phyloP scores from a whole-genome alignment of 2,888 invertebrate genomes.

The Hemistola chrysoprasaria region DNA sequence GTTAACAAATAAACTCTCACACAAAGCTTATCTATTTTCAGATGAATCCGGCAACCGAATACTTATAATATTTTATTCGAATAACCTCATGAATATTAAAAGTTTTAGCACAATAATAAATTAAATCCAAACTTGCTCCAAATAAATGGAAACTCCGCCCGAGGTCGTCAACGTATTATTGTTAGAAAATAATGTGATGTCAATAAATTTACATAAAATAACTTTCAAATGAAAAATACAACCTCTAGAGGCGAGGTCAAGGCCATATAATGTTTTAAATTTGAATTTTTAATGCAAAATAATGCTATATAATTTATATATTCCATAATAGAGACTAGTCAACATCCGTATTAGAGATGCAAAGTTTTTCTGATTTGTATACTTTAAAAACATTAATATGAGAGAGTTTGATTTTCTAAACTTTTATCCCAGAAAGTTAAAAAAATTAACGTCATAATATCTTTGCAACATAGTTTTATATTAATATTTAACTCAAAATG shows the following conservation, averaged over 20 bases:
- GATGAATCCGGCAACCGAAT: neutral
- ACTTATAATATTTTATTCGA: too few relatives aligned
- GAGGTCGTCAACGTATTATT: slow-evolving; percentile 7
- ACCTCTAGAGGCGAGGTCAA: slow-evolving; percentile 37
- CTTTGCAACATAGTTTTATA: too few relatives aligned
- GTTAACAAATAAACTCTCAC: too few relatives aligned
- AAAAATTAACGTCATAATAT: too few relatives aligned
- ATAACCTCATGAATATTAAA: neutral
- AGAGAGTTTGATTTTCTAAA: too few relatives aligned
- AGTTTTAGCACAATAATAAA: neutral
- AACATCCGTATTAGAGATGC: too few relatives aligned
- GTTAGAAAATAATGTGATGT: slow-evolving; percentile 9
- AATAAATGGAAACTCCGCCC: slow-evolving; percentile 4
- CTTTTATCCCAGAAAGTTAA: too few relatives aligned
- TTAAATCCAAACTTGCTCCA: neutral
- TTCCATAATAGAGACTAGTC: neutral
- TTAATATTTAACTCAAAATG: slow-evolving; percentile 1
- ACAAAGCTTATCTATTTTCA: too few relatives aligned
- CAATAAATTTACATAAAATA: slow-evolving; percentile 4
- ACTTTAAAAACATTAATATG: too few relatives aligned
- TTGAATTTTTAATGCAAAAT: slow-evolving; percentile 32
- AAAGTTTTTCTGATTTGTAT: too few relatives aligned
- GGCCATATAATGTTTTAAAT: slow-evolving; percentile 35
- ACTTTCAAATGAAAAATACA: slow-evolving; percentile 12
- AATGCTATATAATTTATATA: slow-evolving; percentile 26